A percentile compares a stretch with the other conserved stretches of the same genome.
Conservation (phyloP, 2,113 vertebrate species). For the Orycteropus afer region DNA sequence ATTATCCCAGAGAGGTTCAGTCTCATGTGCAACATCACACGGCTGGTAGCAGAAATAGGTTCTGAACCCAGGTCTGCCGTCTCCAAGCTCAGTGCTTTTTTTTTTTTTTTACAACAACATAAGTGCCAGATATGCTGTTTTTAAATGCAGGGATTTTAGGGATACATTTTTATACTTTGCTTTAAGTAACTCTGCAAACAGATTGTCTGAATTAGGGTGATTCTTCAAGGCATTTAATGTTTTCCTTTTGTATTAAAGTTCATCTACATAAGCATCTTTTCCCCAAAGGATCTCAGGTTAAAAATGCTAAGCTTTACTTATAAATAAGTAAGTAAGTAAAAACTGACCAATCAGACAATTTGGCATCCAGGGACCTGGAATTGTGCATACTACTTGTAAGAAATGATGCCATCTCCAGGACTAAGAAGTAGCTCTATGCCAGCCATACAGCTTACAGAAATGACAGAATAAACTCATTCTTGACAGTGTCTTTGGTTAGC, state of each 20-base stretch:
- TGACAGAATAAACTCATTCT: background rate
- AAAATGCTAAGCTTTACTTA: background rate
- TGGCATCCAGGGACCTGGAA: background rate
- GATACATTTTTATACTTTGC: background rate
- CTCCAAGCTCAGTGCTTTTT: background rate
- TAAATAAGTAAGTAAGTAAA: background rate
- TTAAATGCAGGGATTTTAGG: background rate
- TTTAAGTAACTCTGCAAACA: constrained; percentile 39
- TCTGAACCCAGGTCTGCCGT: background rate
- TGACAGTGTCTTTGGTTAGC: background rate
- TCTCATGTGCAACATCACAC: background rate
- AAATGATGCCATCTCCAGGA: background rate
- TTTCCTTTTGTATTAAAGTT: background rate
- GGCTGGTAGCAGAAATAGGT: background rate
- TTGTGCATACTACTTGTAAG: background rate
- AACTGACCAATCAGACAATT: background rate
- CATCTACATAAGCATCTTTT: background rate
- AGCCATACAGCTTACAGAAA: background rate
- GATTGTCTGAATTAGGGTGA: background rate
- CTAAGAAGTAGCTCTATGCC: background rate
- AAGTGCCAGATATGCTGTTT: background rate
- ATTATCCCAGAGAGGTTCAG: background rate
- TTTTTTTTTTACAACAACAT: background rate
- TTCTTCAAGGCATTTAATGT: background rate
- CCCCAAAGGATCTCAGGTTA: background rate